These are phyloP conservation scores for Ctenoplectra terminalis DNA, from an alignment of 1,140 invertebrate species.

Conservation along the genomic window DNA sequence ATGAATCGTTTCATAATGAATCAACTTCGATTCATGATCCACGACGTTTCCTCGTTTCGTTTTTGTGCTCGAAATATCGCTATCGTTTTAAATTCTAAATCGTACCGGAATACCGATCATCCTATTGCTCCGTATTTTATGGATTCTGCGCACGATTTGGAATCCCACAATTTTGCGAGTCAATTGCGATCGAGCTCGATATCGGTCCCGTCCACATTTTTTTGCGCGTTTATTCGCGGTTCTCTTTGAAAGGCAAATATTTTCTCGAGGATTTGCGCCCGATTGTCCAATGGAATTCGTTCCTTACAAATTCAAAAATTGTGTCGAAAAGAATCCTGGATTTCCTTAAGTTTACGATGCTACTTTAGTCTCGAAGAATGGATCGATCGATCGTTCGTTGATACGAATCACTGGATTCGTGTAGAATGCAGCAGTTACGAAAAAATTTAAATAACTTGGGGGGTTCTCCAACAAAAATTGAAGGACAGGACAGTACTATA, in stretches of 20 bases:
- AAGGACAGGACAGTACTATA: no score
- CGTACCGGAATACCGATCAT: no score
- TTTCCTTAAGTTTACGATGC: no score
- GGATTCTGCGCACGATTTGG: neutral
- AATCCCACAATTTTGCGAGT: conserved; percentile 10
- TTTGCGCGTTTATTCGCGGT: neutral
- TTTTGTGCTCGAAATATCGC: conserved; percentile 2
- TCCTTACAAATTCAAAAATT: neutral
- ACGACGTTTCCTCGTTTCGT: conserved; percentile 9
- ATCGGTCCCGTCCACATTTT: neutral
- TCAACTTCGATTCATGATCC: conserved; percentile 47
- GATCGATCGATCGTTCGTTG: no score
- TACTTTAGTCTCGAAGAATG: no score
- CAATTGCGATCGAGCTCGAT: neutral
- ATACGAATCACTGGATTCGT: no score
- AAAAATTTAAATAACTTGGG: no score
- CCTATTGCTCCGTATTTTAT: neutral
- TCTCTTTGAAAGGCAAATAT: conserved; percentile 23
- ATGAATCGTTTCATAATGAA: conserved; percentile 74
- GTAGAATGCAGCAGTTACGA: no score
- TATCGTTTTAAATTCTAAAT: neutral
- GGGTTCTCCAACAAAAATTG: no score
- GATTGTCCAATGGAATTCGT: neutral
- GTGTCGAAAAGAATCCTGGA: no score
- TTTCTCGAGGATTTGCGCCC: conserved; percentile 1